Conservation (phyloP, 2,113 vertebrate species). For the Oceanodroma tethys region DNA sequence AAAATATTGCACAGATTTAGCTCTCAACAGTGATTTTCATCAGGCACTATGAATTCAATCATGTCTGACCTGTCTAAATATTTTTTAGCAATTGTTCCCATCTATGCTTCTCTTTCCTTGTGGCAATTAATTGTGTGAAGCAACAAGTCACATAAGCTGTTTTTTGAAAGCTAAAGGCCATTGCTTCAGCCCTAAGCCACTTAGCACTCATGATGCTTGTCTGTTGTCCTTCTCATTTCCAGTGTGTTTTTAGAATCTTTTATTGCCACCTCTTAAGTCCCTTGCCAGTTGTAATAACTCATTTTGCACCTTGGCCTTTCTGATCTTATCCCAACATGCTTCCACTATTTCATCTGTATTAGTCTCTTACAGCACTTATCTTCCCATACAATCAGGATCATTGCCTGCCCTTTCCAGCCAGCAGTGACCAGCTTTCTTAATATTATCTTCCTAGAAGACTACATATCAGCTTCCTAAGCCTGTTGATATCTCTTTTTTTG, state of each 20-base stretch:
- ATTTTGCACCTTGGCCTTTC: neutral
- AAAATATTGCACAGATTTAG: neutral
- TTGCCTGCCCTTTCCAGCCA: neutral
- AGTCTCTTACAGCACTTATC: neutral
- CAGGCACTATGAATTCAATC: neutral
- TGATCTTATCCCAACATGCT: neutral
- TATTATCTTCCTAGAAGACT: neutral
- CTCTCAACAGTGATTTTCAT: neutral
- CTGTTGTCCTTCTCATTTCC: neutral
- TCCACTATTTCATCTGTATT: neutral
- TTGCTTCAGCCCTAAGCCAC: neutral
- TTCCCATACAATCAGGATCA: neutral
- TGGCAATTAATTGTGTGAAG: neutral
- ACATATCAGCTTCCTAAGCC: neutral
- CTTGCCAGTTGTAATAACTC: neutral
- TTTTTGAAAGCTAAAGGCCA: neutral
- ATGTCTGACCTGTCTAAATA: neutral
- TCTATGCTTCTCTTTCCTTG: neutral
- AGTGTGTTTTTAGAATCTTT: neutral
- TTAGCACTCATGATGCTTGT: neutral
- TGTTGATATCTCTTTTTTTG: neutral
- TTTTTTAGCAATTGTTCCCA: neutral
- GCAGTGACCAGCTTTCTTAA: neutral
- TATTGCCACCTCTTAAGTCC: neutral
- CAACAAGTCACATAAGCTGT: neutral